A percentile compares a stretch with the other conserved stretches of the same genome.
Evolutionary conservation across 2,888 invertebrate genomes (phyloP).

Genomic region (Seira sanloemensis): DNA sequence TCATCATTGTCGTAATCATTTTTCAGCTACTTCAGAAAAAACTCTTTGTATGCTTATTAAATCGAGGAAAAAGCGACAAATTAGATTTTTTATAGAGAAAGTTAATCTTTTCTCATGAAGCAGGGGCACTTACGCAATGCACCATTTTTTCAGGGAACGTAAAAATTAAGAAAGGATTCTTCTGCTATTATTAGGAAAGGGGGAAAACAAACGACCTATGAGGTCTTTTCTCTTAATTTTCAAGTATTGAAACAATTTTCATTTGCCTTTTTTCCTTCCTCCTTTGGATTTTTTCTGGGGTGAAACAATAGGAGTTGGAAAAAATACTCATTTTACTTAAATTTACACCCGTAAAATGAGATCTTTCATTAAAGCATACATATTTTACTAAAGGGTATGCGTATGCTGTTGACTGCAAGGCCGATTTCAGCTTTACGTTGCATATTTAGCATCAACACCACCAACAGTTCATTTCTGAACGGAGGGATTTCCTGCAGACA

Average conservation of each 20-base stretch:
- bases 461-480: too few relatives aligned
- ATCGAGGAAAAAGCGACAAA: constrained; percentile 49
- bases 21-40: constrained; percentile 14
- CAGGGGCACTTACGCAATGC: background rate
- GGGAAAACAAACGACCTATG: constrained; percentile 34
- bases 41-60: constrained; percentile 32
- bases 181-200: background rate
- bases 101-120: constrained; percentile 8
- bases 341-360: constrained; percentile 65
- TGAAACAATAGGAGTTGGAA: constrained; percentile 23
- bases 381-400: too few relatives aligned
- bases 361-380: constrained; percentile 53
- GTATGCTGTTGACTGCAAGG: too few relatives aligned
- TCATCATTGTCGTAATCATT: constrained; percentile 31
- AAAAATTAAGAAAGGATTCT: background rate
- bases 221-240: constrained; percentile 51
- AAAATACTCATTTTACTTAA: constrained; percentile 58
- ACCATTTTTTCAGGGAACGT: background rate
- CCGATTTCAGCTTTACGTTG: too few relatives aligned
- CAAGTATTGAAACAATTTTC: constrained; percentile 47
- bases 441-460: too few relatives aligned
- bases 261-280: constrained; percentile 33
- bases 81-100: constrained; percentile 47
- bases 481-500: background rate
- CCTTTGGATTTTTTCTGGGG: background rate